Conservation (phyloP, 2,888 invertebrate species). For the Candidula unifasciata region DNA sequence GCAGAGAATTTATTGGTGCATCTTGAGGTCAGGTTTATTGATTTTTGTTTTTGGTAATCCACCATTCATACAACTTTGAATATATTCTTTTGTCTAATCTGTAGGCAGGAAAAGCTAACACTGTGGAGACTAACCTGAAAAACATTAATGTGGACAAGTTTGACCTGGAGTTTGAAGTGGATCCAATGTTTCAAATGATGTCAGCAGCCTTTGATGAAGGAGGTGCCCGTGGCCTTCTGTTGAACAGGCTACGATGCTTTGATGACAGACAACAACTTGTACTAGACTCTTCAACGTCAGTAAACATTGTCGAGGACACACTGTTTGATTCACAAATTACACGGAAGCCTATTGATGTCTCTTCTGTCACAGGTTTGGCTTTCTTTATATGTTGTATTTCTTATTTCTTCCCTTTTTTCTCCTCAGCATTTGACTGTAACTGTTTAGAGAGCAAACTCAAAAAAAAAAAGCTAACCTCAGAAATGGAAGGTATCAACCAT, state of each 20-base stretch:
- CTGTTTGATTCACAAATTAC: slow-evolving; percentile 44
- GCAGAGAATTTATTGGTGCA: no score
- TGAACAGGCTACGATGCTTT: slow-evolving; percentile 73
- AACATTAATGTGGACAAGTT: slow-evolving; percentile 76
- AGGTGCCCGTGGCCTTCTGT: slow-evolving; percentile 76
- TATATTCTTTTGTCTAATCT: neutral
- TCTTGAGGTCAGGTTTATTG: no score
- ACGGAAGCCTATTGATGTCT: slow-evolving; percentile 59
- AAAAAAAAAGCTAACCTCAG: no score
- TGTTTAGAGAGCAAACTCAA: no score
- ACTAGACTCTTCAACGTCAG: slow-evolving; percentile 74
- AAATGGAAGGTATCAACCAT: no score
- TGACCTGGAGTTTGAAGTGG: slow-evolving; percentile 78
- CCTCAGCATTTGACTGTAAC: no score
- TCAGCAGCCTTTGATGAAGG: slow-evolving; percentile 79
- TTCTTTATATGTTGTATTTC: neutral
- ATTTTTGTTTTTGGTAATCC: no score
- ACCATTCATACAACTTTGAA: no score
- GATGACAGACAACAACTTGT: slow-evolving; percentile 76
- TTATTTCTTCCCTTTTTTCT: no score
- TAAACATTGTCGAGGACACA: slow-evolving; percentile 60
- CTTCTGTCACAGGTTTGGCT: slow-evolving; percentile 65
- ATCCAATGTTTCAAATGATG: slow-evolving; percentile 78
- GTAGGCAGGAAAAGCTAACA: slow-evolving; percentile 58
- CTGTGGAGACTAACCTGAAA: slow-evolving; percentile 78